A percentile compares a stretch with the other conserved stretches of the same genome.
Evolutionary conservation across 1,140 invertebrate genomes (phyloP).

Genomic region (Lordiphosa clarofinis): DNA sequence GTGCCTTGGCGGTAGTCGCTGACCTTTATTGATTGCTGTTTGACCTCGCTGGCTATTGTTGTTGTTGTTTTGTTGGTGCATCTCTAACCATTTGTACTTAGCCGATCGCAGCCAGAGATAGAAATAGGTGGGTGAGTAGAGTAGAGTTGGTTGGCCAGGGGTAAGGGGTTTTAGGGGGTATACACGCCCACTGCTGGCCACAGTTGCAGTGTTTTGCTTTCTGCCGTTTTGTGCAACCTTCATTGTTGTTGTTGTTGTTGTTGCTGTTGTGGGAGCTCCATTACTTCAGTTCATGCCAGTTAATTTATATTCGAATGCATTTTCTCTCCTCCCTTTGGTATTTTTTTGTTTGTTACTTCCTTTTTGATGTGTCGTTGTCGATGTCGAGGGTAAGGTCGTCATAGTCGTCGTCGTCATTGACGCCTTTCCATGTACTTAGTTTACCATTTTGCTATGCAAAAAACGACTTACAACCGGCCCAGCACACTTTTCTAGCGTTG

Average conservation of each 20-base stretch:
- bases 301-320: constrained; percentile 73
- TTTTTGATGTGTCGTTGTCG: constrained; percentile 45
- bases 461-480: constrained; percentile 24
- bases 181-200: constrained; percentile 51
- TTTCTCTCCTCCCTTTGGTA: constrained; percentile 8
- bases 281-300: constrained; percentile 64
- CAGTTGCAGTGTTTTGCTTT: constrained; percentile 60
- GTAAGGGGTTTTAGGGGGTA: neutral
- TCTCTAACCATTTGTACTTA: constrained; percentile 72
- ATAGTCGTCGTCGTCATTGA: constrained; percentile 54
- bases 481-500: constrained; percentile 60
- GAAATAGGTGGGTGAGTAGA: constrained; percentile 8
- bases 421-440: constrained; percentile 60
- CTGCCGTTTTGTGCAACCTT: constrained; percentile 50
- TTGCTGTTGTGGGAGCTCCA: constrained; percentile 48
- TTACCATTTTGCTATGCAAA: constrained; percentile 52
- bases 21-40: constrained; percentile 79
- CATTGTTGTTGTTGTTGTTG: constrained; percentile 44
- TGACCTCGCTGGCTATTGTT: constrained; percentile 64
- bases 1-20: constrained; percentile 70
- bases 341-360: constrained; percentile 27
- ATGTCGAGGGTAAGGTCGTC: constrained; percentile 27
- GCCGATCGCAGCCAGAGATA: constrained; percentile 65
- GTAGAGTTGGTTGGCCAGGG: no score
- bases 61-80: constrained; percentile 47